Conservation (phyloP, 2,113 vertebrate genomes). For the Gila orcuttii region DNA sequence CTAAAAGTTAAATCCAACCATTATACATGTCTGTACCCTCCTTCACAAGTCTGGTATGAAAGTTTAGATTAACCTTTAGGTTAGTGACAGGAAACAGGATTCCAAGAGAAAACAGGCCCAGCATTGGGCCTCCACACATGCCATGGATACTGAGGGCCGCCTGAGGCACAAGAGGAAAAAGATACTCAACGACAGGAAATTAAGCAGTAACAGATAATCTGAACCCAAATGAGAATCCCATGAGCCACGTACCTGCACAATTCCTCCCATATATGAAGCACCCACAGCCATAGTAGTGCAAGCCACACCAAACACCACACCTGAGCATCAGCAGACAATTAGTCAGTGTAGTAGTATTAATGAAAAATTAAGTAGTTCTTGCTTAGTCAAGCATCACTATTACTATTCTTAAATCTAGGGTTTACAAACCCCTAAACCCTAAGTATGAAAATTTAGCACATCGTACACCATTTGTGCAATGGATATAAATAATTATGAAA, state of each 20-base stretch:
- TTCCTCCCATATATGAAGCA: slow-evolving; percentile 80
- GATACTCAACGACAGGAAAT: neutral
- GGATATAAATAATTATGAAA: neutral
- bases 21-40: no score
- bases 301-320: slow-evolving; percentile 79
- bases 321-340: slow-evolving; percentile 60
- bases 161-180: slow-evolving; percentile 62
- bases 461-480: neutral
- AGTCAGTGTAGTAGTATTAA: neutral
- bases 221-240: neutral
- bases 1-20: neutral
- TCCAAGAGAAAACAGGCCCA: slow-evolving; percentile 84
- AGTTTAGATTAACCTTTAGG: slow-evolving; percentile 79
- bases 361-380: no score
- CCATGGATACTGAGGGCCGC: slow-evolving; percentile 86
- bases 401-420: neutral
- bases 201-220: neutral
- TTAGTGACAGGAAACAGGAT: slow-evolving; percentile 85
- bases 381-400: neutral
- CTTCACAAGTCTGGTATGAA: neutral
- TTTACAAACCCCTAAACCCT: neutral
- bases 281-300: slow-evolving; percentile 85
- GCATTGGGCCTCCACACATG: slow-evolving; percentile 87
- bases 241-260: slow-evolving; percentile 78
- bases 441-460: neutral